These are phyloP conservation scores for Tonatia bakeri DNA, from an alignment of 2,113 vertebrate species.

Conservation along the genomic window DNA sequence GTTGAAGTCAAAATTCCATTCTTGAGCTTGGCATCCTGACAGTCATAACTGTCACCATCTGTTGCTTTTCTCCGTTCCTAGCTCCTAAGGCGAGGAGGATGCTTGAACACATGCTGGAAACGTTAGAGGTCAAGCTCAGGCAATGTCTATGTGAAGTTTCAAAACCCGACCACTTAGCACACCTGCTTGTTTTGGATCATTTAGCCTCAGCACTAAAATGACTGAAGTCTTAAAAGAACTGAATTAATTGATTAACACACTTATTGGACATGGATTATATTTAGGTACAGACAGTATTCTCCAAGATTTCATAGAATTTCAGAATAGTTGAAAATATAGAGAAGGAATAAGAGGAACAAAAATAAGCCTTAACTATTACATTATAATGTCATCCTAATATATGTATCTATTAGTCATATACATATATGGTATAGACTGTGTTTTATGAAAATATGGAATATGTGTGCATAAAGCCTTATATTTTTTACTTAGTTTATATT, in stretches of 20 bases:
- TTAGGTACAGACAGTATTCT: background rate
- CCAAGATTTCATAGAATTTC: background rate
- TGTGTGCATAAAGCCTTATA: background rate
- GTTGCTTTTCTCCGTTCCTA: constrained; percentile 45
- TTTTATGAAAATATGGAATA: background rate
- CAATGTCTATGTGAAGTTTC: background rate
- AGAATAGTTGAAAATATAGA: constrained; percentile 1
- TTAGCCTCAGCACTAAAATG: background rate
- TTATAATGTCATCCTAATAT: background rate
- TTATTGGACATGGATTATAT: background rate
- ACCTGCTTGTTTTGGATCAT: constrained; percentile 36
- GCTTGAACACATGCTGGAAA: background rate
- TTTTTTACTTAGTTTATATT: background rate
- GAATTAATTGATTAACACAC: background rate
- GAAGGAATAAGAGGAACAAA: background rate
- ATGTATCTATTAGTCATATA: background rate
- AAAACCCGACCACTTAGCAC: background rate
- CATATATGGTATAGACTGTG: background rate
- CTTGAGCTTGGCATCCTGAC: constrained; percentile 29
- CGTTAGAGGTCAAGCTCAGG: background rate
- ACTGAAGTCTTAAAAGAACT: background rate
- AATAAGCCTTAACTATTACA: background rate
- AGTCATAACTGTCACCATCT: constrained; percentile 53
- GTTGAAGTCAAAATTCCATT: constrained; percentile 38
- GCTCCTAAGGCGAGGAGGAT: background rate